Evolutionary conservation across 2,888 invertebrate species (phyloP), one percentile per base, ranked within the genome.

Genomic region (Lycophotia porphyrea): DNA sequence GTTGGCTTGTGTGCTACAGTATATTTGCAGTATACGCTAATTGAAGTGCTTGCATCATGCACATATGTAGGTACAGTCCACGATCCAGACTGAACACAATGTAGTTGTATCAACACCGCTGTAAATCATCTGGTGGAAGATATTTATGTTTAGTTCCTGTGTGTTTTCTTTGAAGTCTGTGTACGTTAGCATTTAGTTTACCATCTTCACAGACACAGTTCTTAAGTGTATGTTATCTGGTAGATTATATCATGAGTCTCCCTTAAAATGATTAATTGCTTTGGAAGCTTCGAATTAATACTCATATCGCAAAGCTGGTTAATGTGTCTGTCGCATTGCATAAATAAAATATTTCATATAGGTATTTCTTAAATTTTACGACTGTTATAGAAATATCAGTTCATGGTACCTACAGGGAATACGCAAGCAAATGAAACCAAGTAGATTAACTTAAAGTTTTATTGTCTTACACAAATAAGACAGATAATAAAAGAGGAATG

Each of bases 381-480:
- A 39, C n/a, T 63, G 34, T 44, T 58, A 27, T 24, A 31, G 15
- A 52, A 5, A 42, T 0, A 71, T 60, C 11, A 31, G n/a, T 21
- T 75, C 5, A 34, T 27, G n/a, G 60, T 39, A 52, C 31, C 75
- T 58, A 65, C 2, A 44, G 31, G 69, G 72, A 81, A 70, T 71
- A 78, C 93, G 95, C 94, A 92, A 95, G 94, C 94, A 86, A 88
- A 88, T 83, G 76, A 86, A 90, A 93, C 93, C 90, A 93, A 90
- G 92, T 93, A 88, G 83, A 76, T 91, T 83, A 89, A 92, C 92
- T 94, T 95, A 94, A 94, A 87, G 71, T 84, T 96, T 96, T 96
- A 96, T 96, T 96, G 92, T 91, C 94, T 94, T 93, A 94, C 91
- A 89, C 90, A 93, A 91, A 91, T 90, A 92, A 93, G 93, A 93